phyloP scores from a whole-genome alignment of 2,888 invertebrate species.

The Strigamia crassipes region DNA sequence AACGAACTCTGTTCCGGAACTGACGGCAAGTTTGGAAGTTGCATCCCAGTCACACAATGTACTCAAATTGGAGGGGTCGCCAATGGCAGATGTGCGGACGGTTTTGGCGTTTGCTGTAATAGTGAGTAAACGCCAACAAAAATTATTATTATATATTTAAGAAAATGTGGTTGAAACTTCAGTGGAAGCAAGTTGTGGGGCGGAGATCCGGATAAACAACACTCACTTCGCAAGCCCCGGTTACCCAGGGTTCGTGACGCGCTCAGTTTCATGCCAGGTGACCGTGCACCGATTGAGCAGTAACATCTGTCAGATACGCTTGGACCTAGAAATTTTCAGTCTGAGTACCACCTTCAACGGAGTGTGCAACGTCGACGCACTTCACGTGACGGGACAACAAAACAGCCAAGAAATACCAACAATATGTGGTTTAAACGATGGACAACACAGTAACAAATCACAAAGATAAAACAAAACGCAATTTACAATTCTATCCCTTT shows the following conservation, averaged over 20 bases:
- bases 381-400: slow-evolving; percentile 49
- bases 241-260: slow-evolving; percentile 77
- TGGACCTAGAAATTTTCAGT: slow-evolving; percentile 78
- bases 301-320: slow-evolving; percentile 80
- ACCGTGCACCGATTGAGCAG: slow-evolving; percentile 76
- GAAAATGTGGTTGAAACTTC: slow-evolving; percentile 45
- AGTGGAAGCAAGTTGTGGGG: slow-evolving; percentile 82
- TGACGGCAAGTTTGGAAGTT: slow-evolving; percentile 81
- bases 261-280: slow-evolving; percentile 81
- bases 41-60: slow-evolving; percentile 75
- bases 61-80: slow-evolving; percentile 71
- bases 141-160: neutral
- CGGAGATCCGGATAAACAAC: slow-evolving; percentile 75
- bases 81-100: slow-evolving; percentile 78
- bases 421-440: slow-evolving; percentile 50
- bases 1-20: slow-evolving; percentile 75
- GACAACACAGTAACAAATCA: slow-evolving; percentile 48
- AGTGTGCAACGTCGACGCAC: slow-evolving; percentile 47
- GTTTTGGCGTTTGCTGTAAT: slow-evolving; percentile 77
- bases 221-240: slow-evolving; percentile 85
- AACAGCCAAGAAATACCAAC: slow-evolving; percentile 46
- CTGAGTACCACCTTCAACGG: slow-evolving; percentile 51
- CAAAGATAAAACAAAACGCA: neutral
- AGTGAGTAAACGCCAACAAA: slow-evolving; percentile 65
- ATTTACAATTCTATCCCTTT: neutral